These are phyloP conservation scores for Daphoenositta chrysoptera DNA, from an alignment of 2,113 vertebrate genomes.

Conservation along the genomic window DNA sequence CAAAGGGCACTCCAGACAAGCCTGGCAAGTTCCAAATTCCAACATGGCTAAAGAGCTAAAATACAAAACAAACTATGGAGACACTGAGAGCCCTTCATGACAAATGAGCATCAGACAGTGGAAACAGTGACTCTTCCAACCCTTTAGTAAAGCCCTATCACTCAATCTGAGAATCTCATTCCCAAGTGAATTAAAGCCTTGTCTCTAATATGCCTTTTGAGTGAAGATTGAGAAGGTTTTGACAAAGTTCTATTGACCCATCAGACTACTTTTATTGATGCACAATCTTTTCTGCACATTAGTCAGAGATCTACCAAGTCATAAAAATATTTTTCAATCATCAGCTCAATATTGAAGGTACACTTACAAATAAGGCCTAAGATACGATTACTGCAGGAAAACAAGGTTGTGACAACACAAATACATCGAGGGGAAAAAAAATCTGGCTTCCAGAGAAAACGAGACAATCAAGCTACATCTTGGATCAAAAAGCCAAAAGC, in stretches of 20 bases:
- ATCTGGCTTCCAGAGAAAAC: neutral
- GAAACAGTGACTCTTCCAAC: neutral
- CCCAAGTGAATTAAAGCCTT: neutral
- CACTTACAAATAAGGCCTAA: neutral
- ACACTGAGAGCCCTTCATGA: neutral
- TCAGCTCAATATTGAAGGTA: neutral
- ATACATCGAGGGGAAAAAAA: neutral
- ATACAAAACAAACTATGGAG: neutral
- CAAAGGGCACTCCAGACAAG: neutral
- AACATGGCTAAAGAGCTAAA: neutral
- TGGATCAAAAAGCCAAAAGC: neutral
- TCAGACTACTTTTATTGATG: neutral
- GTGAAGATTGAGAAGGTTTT: neutral
- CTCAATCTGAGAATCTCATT: neutral
- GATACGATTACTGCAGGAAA: neutral
- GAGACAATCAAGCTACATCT: neutral
- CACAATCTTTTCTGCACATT: neutral
- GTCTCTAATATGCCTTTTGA: neutral
- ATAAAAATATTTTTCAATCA: neutral
- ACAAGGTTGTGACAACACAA: neutral
- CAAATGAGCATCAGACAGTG: neutral
- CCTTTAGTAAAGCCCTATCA: neutral
- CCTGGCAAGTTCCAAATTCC: neutral
- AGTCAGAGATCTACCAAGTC: neutral
- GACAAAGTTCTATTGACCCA: neutral